phyloP scores from a whole-genome alignment of 2,888 invertebrate species.

The Synanthedon andrenaeformis region DNA sequence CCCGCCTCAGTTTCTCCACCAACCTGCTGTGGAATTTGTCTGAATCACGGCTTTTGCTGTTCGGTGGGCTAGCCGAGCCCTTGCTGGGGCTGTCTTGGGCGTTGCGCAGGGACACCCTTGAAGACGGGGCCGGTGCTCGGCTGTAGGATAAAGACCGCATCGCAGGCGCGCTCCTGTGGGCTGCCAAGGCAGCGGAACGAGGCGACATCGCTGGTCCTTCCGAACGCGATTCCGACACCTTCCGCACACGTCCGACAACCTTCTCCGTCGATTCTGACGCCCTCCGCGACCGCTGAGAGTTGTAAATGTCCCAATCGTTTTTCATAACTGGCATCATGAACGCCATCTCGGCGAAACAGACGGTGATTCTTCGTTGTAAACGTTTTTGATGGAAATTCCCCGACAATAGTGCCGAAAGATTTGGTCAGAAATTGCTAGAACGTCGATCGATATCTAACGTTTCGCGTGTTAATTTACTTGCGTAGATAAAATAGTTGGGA shows the following conservation, averaged over 20 bases:
- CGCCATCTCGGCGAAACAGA: constrained; percentile 77
- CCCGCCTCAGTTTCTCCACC: constrained; percentile 82
- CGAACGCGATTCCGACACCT: constrained; percentile 81
- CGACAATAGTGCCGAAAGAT: no score
- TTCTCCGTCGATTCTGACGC: constrained; percentile 76
- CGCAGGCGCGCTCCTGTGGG: constrained; percentile 76
- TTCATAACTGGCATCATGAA: constrained; percentile 96
- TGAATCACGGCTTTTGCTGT: constrained; percentile 61
- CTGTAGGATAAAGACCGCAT: constrained; percentile 71
- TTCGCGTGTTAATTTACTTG: constrained; percentile 17
- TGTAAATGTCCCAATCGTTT: constrained; percentile 94
- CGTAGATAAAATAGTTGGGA: no score
- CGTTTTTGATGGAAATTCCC: constrained; percentile 45
- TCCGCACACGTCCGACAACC: constrained; percentile 67
- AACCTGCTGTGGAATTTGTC: constrained; percentile 85
- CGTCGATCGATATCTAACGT: constrained; percentile 22
- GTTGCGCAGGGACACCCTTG: constrained; percentile 72
- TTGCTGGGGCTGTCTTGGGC: constrained; percentile 76
- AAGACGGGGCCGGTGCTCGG: constrained; percentile 58
- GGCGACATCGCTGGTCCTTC: constrained; percentile 79
- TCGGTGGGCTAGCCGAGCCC: constrained; percentile 76
- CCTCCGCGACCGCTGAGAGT: constrained; percentile 81
- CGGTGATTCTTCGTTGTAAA: constrained; percentile 51
- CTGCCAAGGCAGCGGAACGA: constrained; percentile 69
- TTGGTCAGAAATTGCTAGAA: no score